Percentiles rank a stretch among this genome's conserved stretches.
These are phyloP conservation scores for Motacilla tschutschensis DNA, from an alignment of 2,113 vertebrate species.

Conservation along the genomic window DNA sequence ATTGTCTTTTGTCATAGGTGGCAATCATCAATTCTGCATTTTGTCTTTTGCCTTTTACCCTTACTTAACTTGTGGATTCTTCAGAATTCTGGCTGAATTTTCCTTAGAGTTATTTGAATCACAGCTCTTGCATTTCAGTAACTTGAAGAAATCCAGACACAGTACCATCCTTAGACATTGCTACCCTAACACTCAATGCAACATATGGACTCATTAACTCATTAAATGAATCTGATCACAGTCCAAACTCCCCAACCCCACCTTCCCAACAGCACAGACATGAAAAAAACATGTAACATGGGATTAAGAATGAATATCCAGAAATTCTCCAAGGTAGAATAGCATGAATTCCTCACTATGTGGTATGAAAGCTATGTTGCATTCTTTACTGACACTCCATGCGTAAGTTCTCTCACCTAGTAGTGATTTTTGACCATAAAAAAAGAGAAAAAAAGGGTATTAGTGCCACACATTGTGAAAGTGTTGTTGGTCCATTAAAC, in stretches of 20 bases:
- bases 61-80: not conserved
- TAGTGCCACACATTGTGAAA: not conserved
- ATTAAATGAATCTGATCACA: not conserved
- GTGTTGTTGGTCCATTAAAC: fast-evolving
- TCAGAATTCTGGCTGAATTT: not conserved
- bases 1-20: not conserved
- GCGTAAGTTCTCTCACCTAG: not conserved
- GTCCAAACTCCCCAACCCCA: not conserved
- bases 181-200: not conserved
- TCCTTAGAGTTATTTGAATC: not conserved
- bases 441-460: fast-evolving
- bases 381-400: not conserved
- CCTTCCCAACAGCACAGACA: not conserved
- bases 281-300: not conserved
- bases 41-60: not conserved
- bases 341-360: not conserved
- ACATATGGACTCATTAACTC: not conserved
- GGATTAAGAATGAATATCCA: not conserved
- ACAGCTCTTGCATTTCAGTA: not conserved
- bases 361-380: not conserved
- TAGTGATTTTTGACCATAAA: not conserved
- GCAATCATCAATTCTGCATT: not conserved
- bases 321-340: not conserved
- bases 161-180: not conserved
- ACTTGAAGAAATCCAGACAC: not conserved